A percentile compares a stretch with the other conserved stretches of the same genome.
Evolutionary conservation across 1,140 invertebrate species (phyloP).

Genomic region (Drosophila triauraria): DNA sequence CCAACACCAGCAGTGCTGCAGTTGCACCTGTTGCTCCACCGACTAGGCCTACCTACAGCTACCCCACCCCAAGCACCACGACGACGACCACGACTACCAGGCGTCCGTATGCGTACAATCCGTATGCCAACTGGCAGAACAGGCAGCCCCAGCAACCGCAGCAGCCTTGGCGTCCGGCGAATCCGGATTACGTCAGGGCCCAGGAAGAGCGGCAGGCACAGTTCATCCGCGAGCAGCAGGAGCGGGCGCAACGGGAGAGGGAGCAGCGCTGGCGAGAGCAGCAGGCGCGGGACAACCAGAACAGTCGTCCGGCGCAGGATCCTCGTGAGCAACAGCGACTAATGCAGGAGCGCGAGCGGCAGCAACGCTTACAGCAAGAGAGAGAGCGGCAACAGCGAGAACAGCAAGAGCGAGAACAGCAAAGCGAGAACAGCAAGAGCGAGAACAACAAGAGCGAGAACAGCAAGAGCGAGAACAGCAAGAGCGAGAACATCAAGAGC

Average conservation of each 20-base stretch:
- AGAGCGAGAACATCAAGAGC: neutral
- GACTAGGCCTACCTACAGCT: neutral
- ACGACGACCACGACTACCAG: conserved; percentile 25
- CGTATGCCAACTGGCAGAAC: conserved; percentile 25
- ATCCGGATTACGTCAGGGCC: conserved; percentile 12
- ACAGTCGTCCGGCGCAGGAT: neutral
- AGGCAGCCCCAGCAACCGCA: neutral
- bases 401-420: neutral
- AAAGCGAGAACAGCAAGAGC: neutral
- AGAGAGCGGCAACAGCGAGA: conserved; percentile 12
- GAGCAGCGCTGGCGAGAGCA: conserved; percentile 23
- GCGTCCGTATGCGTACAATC: conserved; percentile 50
- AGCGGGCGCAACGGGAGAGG: conserved; percentile 11
- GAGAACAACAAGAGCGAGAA: neutral
- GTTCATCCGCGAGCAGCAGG: conserved; percentile 20
- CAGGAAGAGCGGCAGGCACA: conserved; percentile 22
- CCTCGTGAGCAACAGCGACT: neutral
- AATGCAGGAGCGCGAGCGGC: conserved; percentile 1
- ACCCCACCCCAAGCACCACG: conserved; percentile 8
- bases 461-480: neutral
- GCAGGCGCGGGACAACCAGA: conserved; percentile 7
- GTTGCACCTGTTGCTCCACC: neutral
- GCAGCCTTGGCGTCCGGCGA: conserved; percentile 1
- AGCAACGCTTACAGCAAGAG: conserved; percentile 18
- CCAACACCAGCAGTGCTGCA: conserved; percentile 1